A percentile compares a stretch with the other conserved stretches of the same genome.
Conservation (phyloP, 53 echinoderm and acorn worm species). For the Astropecten irregularis region DNA sequence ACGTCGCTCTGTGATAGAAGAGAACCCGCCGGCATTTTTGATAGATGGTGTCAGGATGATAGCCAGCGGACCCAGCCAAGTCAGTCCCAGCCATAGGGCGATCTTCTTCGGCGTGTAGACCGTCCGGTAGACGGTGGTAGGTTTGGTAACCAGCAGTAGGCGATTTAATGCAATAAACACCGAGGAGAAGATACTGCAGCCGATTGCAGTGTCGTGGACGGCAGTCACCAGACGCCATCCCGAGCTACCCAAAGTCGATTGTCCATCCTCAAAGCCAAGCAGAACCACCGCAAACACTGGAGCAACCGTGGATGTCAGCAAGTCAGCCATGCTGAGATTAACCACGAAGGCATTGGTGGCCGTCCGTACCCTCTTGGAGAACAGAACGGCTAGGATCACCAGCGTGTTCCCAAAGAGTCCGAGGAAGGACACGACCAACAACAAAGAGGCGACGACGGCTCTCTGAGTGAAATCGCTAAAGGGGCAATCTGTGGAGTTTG, state of each 20-base stretch:
- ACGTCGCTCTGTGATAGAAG: not conserved
- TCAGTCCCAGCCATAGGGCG: not conserved
- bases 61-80: not conserved
- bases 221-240: no score
- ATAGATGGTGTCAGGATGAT: not conserved
- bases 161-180: conserved; percentile 31
- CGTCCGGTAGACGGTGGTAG: not conserved
- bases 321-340: conserved; percentile 67
- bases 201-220: not conserved
- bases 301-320: conserved; percentile 17
- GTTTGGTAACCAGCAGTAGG: conserved; percentile 12
- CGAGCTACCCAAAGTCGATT: no score
- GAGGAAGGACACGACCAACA: conserved; percentile 41
- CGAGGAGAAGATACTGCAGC: not conserved
- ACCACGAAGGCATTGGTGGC: conserved; percentile 72
- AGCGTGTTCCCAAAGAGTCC: conserved; percentile 59
- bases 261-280: no score
- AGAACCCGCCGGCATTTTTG: not conserved
- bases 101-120: not conserved
- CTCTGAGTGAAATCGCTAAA: conserved; percentile 63
- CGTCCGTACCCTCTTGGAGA: conserved; percentile 64
- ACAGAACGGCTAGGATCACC: conserved; percentile 66
- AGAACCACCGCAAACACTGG: no score
- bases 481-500: not conserved
- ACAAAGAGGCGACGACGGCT: conserved; percentile 37